Evolutionary conservation across 2,113 vertebrate genomes (phyloP).

Genomic region (Sturnira hondurensis): DNA sequence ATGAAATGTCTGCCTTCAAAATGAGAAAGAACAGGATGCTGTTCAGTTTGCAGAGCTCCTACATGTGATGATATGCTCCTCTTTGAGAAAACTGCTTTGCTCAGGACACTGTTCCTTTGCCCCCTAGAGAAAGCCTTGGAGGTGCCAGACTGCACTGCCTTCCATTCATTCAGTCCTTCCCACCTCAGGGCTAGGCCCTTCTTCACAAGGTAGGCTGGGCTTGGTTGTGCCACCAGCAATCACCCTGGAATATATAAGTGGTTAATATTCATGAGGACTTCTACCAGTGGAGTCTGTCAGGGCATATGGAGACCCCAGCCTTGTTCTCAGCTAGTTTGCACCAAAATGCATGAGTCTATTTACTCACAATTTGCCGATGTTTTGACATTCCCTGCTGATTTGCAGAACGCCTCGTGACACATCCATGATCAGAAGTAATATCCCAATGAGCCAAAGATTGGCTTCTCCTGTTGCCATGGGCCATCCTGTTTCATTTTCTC

Average conservation of each 20-base stretch:
- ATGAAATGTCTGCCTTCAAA: not conserved
- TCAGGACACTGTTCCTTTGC: not conserved
- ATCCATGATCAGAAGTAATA: not conserved
- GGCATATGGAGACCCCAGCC: constrained; percentile 53
- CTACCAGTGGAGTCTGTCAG: constrained; percentile 13
- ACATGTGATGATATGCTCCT: not conserved
- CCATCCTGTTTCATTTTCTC: not conserved
- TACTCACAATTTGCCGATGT: constrained; percentile 62
- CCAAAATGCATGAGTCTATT: constrained; percentile 31
- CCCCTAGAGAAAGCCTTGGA: not conserved
- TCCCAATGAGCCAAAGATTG: constrained; percentile 9
- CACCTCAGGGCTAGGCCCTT: not conserved
- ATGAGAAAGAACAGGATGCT: not conserved
- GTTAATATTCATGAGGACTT: constrained; percentile 49
- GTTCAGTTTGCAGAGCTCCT: not conserved
- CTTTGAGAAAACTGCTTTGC: not conserved
- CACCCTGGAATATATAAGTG: not conserved
- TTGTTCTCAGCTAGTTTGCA: constrained; percentile 43
- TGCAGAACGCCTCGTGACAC: not conserved
- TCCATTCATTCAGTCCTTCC: not conserved
- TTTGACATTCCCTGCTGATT: constrained; percentile 56
- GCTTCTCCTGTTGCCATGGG: not conserved
- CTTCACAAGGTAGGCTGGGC: not conserved
- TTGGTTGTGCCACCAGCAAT: not conserved
- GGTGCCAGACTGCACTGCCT: rapidly evolving